phyloP scores from a whole-genome alignment of 2,888 invertebrate species.

The Pachydiplax longipennis region DNA sequence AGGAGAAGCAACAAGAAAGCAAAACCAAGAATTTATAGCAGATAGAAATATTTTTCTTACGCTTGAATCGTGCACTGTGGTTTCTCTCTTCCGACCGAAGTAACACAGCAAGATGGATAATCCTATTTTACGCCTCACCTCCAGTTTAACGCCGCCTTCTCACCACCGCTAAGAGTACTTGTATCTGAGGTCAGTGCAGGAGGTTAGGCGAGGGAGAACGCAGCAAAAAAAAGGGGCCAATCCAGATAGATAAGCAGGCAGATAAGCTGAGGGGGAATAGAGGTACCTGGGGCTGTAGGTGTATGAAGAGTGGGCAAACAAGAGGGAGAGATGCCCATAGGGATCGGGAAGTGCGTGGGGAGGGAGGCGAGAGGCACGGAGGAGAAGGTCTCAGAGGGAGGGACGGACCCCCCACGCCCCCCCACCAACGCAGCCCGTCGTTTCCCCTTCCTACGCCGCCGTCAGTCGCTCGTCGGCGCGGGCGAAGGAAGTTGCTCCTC shows the following conservation, averaged over 20 bases:
- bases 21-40: too few relatives aligned
- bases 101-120: neutral
- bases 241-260: neutral
- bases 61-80: too few relatives aligned
- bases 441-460: constrained; percentile 16
- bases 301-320: neutral
- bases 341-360: neutral
- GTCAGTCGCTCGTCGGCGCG: constrained; percentile 10
- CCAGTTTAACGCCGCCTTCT: neutral
- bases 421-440: neutral
- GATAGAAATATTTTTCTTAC: too few relatives aligned
- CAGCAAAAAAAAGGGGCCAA: too few relatives aligned
- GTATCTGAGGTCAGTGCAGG: neutral
- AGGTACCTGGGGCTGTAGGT: neutral
- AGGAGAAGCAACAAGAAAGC: too few relatives aligned
- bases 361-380: neutral
- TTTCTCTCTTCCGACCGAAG: too few relatives aligned
- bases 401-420: neutral
- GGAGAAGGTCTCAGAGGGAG: neutral
- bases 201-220: neutral
- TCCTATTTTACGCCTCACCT: neutral
- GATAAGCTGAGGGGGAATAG: neutral
- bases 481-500: neutral
- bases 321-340: neutral
- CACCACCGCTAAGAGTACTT: neutral